A percentile compares a stretch with the other conserved stretches of the same genome.
Conservation (phyloP, 2,797 vertebrate species). For the Coreius guichenoti region DNA sequence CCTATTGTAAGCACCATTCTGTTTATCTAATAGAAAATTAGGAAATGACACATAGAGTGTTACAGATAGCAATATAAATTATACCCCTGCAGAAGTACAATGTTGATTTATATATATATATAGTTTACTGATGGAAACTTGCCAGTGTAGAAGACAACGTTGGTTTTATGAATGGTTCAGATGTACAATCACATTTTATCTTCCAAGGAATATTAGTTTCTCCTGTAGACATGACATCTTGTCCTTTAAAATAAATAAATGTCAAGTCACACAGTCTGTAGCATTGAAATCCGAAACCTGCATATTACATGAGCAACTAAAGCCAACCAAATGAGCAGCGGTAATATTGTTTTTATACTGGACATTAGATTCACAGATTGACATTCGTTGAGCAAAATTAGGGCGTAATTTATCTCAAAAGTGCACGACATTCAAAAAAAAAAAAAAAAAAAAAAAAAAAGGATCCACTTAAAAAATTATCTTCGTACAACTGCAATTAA, state of each 20-base stretch:
- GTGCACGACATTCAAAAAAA: too few species aligned
- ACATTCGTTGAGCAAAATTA: too few species aligned
- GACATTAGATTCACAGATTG: too few species aligned
- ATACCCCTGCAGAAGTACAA: too few species aligned
- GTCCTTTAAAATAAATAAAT: conserved; percentile 6
- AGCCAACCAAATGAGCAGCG: too few species aligned
- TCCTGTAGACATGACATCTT: not conserved
- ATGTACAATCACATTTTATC: not conserved
- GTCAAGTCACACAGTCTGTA: not conserved
- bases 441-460: too few species aligned
- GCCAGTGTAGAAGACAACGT: not conserved
- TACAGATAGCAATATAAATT: too few species aligned
- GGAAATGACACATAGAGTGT: not conserved
- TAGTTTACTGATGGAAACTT: not conserved
- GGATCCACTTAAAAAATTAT: too few species aligned
- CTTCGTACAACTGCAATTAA: too few species aligned
- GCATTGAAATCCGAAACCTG: not conserved
- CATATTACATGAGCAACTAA: not conserved
- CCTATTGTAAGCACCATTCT: not conserved
- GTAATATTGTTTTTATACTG: too few species aligned
- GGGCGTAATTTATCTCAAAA: too few species aligned
- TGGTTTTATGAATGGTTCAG: conserved; percentile 29
- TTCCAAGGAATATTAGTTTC: not conserved
- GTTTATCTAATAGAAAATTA: not conserved
- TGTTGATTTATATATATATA: too few species aligned